Evolutionary conservation across 1,140 invertebrate genomes (phyloP), one percentile per base, ranked within the genome.

Genomic region (Eumaeus atala): DNA sequence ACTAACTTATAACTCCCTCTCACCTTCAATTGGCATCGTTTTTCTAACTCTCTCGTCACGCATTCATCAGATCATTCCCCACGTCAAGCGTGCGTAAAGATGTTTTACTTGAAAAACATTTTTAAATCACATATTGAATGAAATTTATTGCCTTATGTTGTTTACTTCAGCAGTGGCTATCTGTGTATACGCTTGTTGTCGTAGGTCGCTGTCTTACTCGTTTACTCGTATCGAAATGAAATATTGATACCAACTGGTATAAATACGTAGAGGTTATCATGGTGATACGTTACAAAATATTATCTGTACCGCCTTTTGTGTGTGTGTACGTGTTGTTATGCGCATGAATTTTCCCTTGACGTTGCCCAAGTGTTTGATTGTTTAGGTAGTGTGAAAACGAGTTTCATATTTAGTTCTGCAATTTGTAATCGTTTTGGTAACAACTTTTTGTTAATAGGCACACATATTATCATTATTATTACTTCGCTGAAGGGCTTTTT

Each of bases 291-390:
- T 42, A 18, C 35, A 34, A 54, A 60, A 47, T 44, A 64, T 47
- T 37, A 44, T 33, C 14, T n/a, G 36, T 34, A 37, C 49, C 52
- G 52, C 53, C 50, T 58, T 44, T 14, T 59, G 42, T n/a, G 58
- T 35, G 44, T 51, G 10, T 21, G n/a, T 59, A 55, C 62, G 62
- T 67, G 62, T 60, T 40, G 57, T 40, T 67, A 62, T 67, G 59
- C 51, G 52, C 47, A 2, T 49, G 35, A 21, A 57, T 54, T 67
- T 61, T 64, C 62, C 62, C 57, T 58, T 60, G 54, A 14, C 48
- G 49, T 56, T 56, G 59, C 51, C 18, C 50, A 47, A 54, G 51
- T 50, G 42, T 50, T 63, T 56, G 21, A 44, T 59, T 58, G 47
- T 53, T 56, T 56, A 36, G 57, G 12, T 48, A 54, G 54, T 51